Conservation (phyloP, 2,113 vertebrate species). For the Anoplopoma fimbria region DNA sequence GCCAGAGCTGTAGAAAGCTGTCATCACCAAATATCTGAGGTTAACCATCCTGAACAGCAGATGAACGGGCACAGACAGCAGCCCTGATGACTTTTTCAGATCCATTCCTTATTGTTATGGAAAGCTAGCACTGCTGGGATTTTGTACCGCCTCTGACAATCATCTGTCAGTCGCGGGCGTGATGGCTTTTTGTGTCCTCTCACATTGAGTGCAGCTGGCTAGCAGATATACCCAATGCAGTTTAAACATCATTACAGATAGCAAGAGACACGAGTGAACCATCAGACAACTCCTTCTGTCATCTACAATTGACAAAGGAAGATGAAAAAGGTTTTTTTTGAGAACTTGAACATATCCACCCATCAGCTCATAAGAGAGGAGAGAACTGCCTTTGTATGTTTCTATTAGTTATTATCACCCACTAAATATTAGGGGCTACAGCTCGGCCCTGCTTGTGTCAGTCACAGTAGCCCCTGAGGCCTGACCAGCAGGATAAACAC, state of each 20-base stretch:
- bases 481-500: conserved; percentile 56
- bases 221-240: not conserved
- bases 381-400: conserved; percentile 22
- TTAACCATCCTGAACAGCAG: conserved; percentile 47
- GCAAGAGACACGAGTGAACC: conserved; percentile 3
- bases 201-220: not conserved
- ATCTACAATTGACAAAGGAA: not conserved
- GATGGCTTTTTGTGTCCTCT: conserved; percentile 47
- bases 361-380: conserved; percentile 13
- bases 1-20: not conserved
- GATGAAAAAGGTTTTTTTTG: not conserved
- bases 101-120: conserved; percentile 65
- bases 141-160: conserved; percentile 46
- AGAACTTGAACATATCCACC: not conserved
- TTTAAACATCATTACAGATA: conserved; percentile 43
- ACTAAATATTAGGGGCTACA: conserved; percentile 56
- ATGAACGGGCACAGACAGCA: conserved; percentile 27
- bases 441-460: conserved; percentile 6
- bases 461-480: conserved; percentile 50
- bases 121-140: not conserved
- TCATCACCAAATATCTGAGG: conserved; percentile 17
- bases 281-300: not conserved
- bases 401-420: conserved; percentile 57
- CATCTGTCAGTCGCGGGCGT: conserved; percentile 42
- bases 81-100: conserved; percentile 46